A percentile compares a stretch with the other conserved stretches of the same genome.
Conservation (phyloP, 2,113 vertebrate genomes). For the Empidonax traillii region DNA sequence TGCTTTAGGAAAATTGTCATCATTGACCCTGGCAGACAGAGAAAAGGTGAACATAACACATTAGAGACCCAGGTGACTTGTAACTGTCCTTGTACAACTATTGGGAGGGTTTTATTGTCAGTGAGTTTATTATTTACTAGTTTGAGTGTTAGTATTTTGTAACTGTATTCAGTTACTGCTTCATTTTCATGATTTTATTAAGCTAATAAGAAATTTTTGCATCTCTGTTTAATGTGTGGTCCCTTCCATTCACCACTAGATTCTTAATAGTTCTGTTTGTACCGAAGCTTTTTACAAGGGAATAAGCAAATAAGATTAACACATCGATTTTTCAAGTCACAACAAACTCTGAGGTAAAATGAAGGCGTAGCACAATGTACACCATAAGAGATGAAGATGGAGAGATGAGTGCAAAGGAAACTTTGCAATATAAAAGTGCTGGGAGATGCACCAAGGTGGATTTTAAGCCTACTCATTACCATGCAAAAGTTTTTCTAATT, state of each 20-base stretch:
- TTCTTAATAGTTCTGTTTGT: background rate
- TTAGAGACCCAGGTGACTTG: background rate
- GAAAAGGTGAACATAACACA: rapidly evolving
- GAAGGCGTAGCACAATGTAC: background rate
- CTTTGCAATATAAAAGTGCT: background rate
- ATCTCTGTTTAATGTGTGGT: background rate
- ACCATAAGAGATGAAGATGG: background rate
- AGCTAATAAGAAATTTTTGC: background rate
- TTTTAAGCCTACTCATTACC: background rate
- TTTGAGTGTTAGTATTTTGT: background rate
- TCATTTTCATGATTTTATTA: background rate
- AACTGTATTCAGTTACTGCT: background rate
- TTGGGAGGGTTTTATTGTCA: background rate
- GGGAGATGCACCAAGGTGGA: background rate
- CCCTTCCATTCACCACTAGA: background rate
- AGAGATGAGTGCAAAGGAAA: background rate
- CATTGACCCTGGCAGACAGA: background rate
- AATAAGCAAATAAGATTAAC: background rate
- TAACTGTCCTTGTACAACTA: background rate
- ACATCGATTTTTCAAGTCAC: background rate
- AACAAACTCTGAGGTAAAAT: background rate
- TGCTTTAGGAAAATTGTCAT: background rate
- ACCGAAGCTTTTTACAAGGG: background rate
- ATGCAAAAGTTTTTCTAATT: background rate
- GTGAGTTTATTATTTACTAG: background rate